Conservation (phyloP, 2,113 vertebrate genomes). For the Eulemur macaco region DNA sequence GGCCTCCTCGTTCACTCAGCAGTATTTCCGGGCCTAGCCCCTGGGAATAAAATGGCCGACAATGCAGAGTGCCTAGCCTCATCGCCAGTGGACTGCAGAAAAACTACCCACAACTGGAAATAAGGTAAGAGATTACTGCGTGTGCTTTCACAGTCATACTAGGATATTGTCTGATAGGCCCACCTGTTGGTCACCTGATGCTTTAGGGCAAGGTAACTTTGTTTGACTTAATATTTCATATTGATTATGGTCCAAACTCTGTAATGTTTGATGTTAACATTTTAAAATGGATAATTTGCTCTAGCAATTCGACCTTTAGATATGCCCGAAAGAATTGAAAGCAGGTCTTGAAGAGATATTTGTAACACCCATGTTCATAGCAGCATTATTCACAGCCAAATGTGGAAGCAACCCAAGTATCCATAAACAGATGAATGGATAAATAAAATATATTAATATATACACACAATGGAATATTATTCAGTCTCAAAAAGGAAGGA, state of each 20-base stretch:
- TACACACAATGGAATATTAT: not conserved
- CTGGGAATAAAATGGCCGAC: not conserved
- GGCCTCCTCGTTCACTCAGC: not conserved
- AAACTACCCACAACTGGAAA: not conserved
- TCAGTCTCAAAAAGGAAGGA: not conserved
- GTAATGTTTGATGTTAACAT: not conserved
- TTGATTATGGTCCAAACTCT: not conserved
- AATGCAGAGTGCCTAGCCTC: not conserved
- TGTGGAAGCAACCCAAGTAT: no score
- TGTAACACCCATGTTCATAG: not conserved
- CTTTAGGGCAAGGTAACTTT: not conserved
- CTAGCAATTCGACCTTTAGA: not conserved
- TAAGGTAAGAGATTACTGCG: not conserved
- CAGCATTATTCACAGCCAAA: no score
- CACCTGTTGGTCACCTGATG: not conserved
- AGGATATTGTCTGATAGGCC: not conserved
- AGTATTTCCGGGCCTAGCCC: not conserved
- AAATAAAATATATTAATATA: not conserved
- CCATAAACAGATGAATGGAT: not conserved
- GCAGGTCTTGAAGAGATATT: not conserved
- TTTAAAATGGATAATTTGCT: not conserved
- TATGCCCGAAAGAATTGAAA: not conserved
- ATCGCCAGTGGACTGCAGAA: not conserved
- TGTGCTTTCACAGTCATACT: not conserved
- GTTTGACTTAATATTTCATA: not conserved